Percentiles rank a stretch among this genome's conserved stretches.
Evolutionary conservation across 2,797 vertebrate species (phyloP).

Genomic region (Chrysolophus pictus): DNA sequence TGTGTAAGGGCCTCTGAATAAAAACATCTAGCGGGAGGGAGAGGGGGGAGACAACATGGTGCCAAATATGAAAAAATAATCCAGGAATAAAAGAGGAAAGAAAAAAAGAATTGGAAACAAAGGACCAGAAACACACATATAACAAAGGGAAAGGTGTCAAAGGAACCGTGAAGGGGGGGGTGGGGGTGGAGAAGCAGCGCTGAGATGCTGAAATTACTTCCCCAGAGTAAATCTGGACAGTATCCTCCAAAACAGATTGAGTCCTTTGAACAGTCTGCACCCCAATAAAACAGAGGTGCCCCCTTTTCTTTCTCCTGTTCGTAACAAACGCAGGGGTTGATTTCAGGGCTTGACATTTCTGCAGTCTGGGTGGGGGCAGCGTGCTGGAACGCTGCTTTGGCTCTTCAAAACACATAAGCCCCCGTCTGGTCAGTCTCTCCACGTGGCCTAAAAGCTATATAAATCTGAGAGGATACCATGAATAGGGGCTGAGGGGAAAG

Average conservation of each 20-base stretch:
- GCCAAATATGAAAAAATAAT: neutral
- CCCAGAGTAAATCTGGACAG: neutral
- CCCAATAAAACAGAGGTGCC: constrained; percentile 1
- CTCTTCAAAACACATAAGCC: constrained; percentile 49
- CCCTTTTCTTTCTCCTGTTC: neutral
- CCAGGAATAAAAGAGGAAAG: neutral
- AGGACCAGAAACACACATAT: neutral
- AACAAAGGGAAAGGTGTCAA: neutral
- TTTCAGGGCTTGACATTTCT: constrained; percentile 5
- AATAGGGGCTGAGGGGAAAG: neutral
- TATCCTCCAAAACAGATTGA: neutral
- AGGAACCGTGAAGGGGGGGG: neutral
- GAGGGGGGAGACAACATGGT: neutral
- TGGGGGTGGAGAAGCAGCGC: neutral
- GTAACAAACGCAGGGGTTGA: constrained; percentile 9
- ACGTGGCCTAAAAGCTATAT: constrained; percentile 12
- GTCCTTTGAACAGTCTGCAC: neutral
- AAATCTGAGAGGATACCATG: constrained; percentile 15
- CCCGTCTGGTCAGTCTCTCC: neutral
- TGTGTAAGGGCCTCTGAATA: neutral
- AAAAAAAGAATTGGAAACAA: neutral
- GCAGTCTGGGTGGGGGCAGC: constrained; percentile 10
- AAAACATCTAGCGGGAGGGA: neutral
- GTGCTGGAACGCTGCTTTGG: neutral
- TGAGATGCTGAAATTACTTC: neutral